phyloP scores from a whole-genome alignment of 2,888 invertebrate species.

The Synanthedon tipuliformis region DNA sequence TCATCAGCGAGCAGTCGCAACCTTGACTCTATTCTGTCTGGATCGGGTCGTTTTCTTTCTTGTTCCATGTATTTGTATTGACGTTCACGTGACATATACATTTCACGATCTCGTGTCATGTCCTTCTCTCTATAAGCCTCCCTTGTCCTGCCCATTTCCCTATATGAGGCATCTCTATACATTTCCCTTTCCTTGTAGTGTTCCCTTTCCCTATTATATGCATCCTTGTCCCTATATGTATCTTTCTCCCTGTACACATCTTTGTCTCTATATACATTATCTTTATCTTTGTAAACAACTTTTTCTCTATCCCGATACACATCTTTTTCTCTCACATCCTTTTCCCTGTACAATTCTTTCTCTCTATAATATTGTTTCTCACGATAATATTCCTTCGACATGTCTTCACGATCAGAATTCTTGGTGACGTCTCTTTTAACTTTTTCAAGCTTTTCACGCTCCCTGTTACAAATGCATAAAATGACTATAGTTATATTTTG shows the following conservation, averaged over 20 bases:
- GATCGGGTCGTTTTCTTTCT: slow-evolving; percentile 46
- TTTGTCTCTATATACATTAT: slow-evolving; percentile 47
- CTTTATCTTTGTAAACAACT: slow-evolving; percentile 49
- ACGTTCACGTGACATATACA: slow-evolving; percentile 42
- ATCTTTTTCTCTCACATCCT: slow-evolving; percentile 27
- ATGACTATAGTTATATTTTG: background rate
- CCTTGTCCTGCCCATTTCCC: slow-evolving; percentile 14
- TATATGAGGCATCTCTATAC: slow-evolving; percentile 17
- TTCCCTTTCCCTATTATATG: slow-evolving; percentile 35
- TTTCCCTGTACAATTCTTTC: slow-evolving; percentile 38
- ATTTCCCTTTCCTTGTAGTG: slow-evolving; percentile 30
- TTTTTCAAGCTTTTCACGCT: slow-evolving; percentile 59
- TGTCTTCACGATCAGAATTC: slow-evolving; percentile 50
- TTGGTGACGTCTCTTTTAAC: slow-evolving; percentile 46
- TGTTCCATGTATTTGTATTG: slow-evolving; percentile 48
- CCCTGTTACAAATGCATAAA: slow-evolving; percentile 35
- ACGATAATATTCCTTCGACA: slow-evolving; percentile 59
- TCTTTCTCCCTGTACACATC: slow-evolving; percentile 53
- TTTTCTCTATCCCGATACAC: slow-evolving; percentile 19
- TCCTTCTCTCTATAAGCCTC: slow-evolving; percentile 45
- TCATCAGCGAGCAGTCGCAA: slow-evolving; percentile 50
- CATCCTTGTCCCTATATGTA: slow-evolving; percentile 51
- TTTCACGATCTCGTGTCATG: slow-evolving; percentile 34
- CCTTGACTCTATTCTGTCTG: slow-evolving; percentile 53
- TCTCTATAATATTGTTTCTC: slow-evolving; percentile 58